Conservation (phyloP, 2,888 invertebrate genomes). For the Pandemis cinnamomeana region DNA sequence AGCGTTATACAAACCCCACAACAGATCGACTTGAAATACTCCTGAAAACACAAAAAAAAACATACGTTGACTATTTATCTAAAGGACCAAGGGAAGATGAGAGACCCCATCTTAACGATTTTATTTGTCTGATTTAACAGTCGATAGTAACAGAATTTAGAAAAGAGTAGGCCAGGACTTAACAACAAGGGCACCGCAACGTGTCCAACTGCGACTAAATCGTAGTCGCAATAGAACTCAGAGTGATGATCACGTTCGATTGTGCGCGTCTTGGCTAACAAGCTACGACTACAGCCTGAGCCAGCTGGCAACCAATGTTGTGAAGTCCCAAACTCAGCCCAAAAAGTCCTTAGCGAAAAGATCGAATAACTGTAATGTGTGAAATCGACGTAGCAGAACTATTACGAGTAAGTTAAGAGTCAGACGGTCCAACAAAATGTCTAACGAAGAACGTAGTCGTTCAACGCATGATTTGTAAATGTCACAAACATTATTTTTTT, state of each 20-base stretch:
- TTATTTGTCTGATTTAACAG: conserved; percentile 1
- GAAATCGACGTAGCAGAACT: conserved; percentile 15
- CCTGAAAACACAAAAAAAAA: conserved; percentile 73
- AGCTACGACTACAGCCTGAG: neutral
- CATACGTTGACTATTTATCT: conserved; percentile 55
- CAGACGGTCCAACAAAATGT: conserved; percentile 2
- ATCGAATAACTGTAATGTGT: conserved; percentile 4
- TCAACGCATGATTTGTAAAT: neutral
- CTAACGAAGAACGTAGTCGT: conserved; percentile 5
- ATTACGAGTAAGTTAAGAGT: neutral
- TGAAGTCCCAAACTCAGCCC: conserved; percentile 5
- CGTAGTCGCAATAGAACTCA: neutral
- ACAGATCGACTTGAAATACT: conserved; percentile 68
- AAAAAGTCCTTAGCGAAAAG: neutral
- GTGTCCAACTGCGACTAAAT: neutral
- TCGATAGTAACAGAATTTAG: neutral
- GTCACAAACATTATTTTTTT: neutral
- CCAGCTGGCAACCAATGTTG: conserved; percentile 7
- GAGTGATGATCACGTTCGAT: neutral
- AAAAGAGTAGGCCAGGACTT: conserved; percentile 8
- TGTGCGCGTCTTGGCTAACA: neutral
- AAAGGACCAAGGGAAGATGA: conserved; percentile 10
- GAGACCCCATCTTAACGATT: neutral
- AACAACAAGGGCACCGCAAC: conserved; percentile 4
- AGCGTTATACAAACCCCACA: conserved; percentile 67